Conservation (phyloP, 2,797 vertebrate genomes). For the Morelia viridis region DNA sequence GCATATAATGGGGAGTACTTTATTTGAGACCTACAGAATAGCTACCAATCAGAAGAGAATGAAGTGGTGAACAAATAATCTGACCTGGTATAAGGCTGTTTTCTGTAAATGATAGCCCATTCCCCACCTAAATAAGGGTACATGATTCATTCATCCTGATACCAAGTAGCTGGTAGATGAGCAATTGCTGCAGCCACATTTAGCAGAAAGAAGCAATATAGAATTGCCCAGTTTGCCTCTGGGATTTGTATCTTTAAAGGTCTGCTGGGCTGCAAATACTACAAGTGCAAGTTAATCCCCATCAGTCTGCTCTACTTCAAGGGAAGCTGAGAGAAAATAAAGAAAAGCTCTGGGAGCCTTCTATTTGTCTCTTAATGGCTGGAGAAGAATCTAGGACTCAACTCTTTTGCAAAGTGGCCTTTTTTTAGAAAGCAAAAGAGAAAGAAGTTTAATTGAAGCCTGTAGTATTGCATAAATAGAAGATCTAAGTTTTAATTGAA, state of each 20-base stretch:
- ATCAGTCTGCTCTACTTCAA: constrained; percentile 31
- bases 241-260: constrained; percentile 12
- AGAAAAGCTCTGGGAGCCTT: constrained; percentile 48
- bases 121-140: background rate
- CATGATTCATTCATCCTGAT: background rate
- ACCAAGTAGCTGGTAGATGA: background rate
- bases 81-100: background rate
- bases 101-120: background rate
- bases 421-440: constrained; percentile 43
- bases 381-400: constrained; percentile 59
- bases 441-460: constrained; percentile 80
- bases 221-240: background rate
- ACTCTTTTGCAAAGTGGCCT: constrained; percentile 69
- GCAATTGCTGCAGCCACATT: background rate
- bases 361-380: constrained; percentile 51
- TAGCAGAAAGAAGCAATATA: background rate
- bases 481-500: constrained; percentile 99
- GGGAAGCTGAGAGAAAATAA: constrained; percentile 29
- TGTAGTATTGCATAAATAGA: constrained; percentile 82
- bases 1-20: background rate
- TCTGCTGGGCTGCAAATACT: background rate
- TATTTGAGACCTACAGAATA: background rate
- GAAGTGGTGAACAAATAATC: background rate
- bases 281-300: constrained; percentile 34
- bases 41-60: background rate